Conservation (phyloP, 2,113 vertebrate genomes). For the Pterocles orientalis region DNA sequence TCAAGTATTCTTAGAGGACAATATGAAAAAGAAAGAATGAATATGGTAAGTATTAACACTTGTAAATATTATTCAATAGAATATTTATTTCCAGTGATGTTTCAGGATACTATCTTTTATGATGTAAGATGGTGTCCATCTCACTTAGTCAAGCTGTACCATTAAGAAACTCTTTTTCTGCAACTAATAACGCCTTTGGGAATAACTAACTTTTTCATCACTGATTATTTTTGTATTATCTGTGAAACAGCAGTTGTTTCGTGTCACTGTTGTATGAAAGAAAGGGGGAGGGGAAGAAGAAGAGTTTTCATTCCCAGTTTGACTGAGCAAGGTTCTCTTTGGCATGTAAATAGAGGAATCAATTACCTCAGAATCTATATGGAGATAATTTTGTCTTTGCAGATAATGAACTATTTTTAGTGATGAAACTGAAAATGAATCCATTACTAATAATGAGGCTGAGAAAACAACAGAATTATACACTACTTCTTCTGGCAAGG, state of each 20-base stretch:
- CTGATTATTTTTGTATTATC: neutral
- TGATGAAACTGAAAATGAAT: conserved; percentile 59
- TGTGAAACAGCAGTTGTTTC: neutral
- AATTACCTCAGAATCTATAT: conserved; percentile 52
- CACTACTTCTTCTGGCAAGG: neutral
- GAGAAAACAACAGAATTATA: conserved; percentile 36
- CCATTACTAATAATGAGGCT: conserved; percentile 61
- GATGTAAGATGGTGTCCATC: neutral
- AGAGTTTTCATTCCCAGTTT: neutral
- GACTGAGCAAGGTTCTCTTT: neutral
- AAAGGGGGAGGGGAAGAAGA: neutral
- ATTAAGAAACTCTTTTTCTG: neutral
- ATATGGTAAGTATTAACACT: neutral
- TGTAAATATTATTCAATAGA: neutral
- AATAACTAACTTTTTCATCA: neutral
- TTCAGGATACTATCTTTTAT: neutral
- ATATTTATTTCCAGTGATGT: neutral
- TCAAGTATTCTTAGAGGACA: neutral
- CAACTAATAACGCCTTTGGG: neutral
- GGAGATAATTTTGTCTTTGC: conserved; percentile 51
- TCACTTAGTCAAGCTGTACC: neutral
- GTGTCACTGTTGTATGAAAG: neutral
- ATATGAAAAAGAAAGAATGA: neutral
- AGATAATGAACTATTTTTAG: conserved; percentile 56
- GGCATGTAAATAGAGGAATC: conserved; percentile 47